Conservation (phyloP, 2,888 invertebrate species). For the Tiliacea aurago region DNA sequence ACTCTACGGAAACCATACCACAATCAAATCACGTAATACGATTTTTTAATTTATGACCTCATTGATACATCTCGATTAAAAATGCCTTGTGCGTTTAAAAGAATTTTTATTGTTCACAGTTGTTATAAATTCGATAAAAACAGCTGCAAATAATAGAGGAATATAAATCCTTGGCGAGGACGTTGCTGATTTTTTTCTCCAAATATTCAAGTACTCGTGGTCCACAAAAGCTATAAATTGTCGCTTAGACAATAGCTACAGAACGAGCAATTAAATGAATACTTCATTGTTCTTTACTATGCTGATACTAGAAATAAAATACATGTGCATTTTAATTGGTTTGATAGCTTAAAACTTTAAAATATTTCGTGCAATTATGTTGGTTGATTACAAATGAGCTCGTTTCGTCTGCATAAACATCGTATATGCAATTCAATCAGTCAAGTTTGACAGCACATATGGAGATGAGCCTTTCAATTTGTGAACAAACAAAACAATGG, state of each 20-base stretch:
- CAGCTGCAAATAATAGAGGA: constrained; percentile 77
- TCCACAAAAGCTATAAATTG: constrained; percentile 77
- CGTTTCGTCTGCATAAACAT: constrained; percentile 37
- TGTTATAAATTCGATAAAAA: constrained; percentile 79
- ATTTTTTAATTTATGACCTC: constrained; percentile 79
- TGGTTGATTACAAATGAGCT: constrained; percentile 70
- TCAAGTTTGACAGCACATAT: constrained; percentile 58
- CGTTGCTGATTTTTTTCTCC: constrained; percentile 66
- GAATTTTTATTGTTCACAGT: constrained; percentile 78
- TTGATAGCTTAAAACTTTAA: constrained; percentile 64
- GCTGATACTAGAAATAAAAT: constrained; percentile 58
- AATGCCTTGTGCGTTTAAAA: constrained; percentile 74
- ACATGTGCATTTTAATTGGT: constrained; percentile 73
- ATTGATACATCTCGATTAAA: constrained; percentile 73
- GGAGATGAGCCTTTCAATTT: constrained; percentile 54
- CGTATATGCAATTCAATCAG: constrained; percentile 51
- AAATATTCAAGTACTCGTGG: constrained; percentile 67
- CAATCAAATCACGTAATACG: constrained; percentile 62
- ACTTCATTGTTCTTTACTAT: constrained; percentile 76
- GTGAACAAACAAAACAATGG: constrained; percentile 60
- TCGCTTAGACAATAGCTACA: constrained; percentile 78
- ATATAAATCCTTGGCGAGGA: constrained; percentile 81
- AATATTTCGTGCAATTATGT: constrained; percentile 69
- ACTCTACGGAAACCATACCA: constrained; percentile 63
- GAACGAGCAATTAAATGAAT: constrained; percentile 82